Base-by-base conservation (phyloP, 1,140 invertebrate species). In the Saccostrea glomerata region DNA sequence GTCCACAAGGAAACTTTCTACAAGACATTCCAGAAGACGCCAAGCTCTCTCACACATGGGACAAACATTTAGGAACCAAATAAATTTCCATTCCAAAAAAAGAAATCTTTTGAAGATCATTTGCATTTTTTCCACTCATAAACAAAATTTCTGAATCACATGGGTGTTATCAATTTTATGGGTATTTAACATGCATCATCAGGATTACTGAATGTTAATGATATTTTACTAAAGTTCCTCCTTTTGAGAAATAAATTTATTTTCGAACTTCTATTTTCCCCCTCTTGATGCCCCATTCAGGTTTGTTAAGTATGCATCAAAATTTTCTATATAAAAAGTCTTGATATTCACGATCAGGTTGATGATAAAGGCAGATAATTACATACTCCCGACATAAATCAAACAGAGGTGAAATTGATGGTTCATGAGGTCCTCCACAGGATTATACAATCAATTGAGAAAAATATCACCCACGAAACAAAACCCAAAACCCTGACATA, bases 351-450 rank as follows among this genome's bases (percentile, higher is more conserved):
- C 20, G 82, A 84, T 84, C 82, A 84, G 40, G 82, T 55, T 55
- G 82, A 84, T 84, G 82, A 84, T 84, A 84, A 84, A 55, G 82
- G n/a, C n/a, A 54, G 82, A 84, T 84, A 84, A 84, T 84, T 84
- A 84, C 82, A 84, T 84, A 84, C 82, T 23, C 82, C 30, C 20
- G 17, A 84, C 82, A 84, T 84, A 84, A 84, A 84, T 84, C 55
- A 84, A 84, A 84, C 82, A 55, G 40, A 40, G 82, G 82, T 55
- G 82, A 84, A 84, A 84, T 84, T 84, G 40, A 84, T 84, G 82
- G 55, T 54, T 55, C 54, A 12, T 54, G 82, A 5, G 82, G 82
- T 25, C 20, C 82, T 13, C 54, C 15, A 55, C 23, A 36, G 82
- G 82, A 40, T 84, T n/a, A 84, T 36, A 36, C 2, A 20, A 84